Conservation (phyloP, 2,113 vertebrate genomes). For the Cynoglossus semilaevis region DNA sequence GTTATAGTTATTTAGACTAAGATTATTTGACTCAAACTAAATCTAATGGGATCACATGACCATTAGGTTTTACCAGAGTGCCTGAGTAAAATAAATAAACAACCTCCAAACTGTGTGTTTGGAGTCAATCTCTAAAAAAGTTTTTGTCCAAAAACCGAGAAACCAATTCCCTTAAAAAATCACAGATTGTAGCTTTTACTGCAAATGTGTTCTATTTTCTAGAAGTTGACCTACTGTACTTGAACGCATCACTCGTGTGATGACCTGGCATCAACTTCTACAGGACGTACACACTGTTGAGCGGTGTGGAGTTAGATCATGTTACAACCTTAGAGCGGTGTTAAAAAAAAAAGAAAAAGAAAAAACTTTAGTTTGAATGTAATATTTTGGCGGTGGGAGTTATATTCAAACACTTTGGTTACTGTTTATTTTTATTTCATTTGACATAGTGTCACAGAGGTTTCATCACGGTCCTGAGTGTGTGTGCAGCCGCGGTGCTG, state of each 20-base stretch:
- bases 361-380: conserved; percentile 12
- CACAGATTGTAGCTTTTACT: too few species aligned
- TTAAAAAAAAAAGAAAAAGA: background rate
- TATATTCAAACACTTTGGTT: conserved; percentile 1
- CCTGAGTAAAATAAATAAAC: too few species aligned
- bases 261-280: background rate
- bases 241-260: background rate
- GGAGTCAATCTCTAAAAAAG: too few species aligned
- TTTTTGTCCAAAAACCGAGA: too few species aligned
- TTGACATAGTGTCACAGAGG: conserved; percentile 28
- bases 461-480: conserved; percentile 15
- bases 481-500: conserved; percentile 6
- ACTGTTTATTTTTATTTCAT: conserved; percentile 10
- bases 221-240: too few species aligned
- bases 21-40: too few species aligned
- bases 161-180: too few species aligned
- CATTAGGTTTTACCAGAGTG: too few species aligned
- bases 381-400: conserved; percentile 12
- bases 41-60: too few species aligned
- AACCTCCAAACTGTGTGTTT: too few species aligned
- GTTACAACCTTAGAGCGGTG: background rate
- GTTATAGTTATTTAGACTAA: too few species aligned
- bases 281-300: background rate
- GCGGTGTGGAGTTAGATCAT: background rate
- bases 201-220: too few species aligned